Evolutionary conservation across 2,888 invertebrate species (phyloP), one percentile per base, ranked within the genome.

Genomic region (Cataglyphis albicans): DNA sequence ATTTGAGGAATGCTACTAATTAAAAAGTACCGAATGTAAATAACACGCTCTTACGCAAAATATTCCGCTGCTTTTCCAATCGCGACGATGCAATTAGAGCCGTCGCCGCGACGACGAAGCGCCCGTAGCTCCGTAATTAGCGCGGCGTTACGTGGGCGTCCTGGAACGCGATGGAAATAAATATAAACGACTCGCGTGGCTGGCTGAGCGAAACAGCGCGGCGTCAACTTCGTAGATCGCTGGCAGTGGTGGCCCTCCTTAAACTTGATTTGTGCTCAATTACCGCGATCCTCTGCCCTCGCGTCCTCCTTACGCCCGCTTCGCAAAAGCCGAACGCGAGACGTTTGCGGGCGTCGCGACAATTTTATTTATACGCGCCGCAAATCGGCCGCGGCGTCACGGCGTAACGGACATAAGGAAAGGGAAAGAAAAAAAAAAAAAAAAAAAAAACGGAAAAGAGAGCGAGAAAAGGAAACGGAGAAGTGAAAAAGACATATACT

Each of bases 241-340:
- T 72, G 84, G 87, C 76, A 82, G 87, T 83, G 84, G 91, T 52
- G n/a, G 91, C 87, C 91, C 93, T 93, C 92, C 94, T 94, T 93
- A 94, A 93, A 94, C 93, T 93, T 94, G 94, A 94, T 94, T 94
- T 94, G 94, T 94, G 94, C 92, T 94, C 94, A 94, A 94, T 94
- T 94, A 94, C 93, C 92, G 92, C 84, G 91, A 91, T 86, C 81
- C 85, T 89, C 41, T 48, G 52, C 81, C 32, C 82, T 61, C 55
- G 25, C 64, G 57, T 57, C 61, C 70, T 18, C 21, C 63, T 35
- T 48, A 48, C 25, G 59, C 41, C 65, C 48, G 61, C 73, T 82
- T 82, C 59, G 88, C 89, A 88, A 90, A 91, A 89, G 91, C 86
- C 87, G 25, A 52, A 65, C 76, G 82, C 76, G 73, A 35, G 55